Conservation (phyloP, 2,797 vertebrate genomes). For the Dendrocincla fuliginosa region DNA sequence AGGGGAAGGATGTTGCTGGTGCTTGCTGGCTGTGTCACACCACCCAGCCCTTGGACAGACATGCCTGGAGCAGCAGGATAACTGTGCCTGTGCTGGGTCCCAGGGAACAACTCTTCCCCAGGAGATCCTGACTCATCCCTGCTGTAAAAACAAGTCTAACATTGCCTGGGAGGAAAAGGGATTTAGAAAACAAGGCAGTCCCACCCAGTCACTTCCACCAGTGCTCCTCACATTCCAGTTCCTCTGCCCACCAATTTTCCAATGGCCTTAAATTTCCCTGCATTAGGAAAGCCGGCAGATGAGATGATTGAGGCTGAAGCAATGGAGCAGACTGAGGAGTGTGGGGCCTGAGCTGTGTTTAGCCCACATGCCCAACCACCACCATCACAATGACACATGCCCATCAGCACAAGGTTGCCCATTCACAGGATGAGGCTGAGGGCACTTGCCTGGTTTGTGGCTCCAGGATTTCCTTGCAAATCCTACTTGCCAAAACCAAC, state of each 20-base stretch:
- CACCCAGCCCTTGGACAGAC: background rate
- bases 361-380: fast-evolving
- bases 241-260: background rate
- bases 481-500: background rate
- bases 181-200: background rate
- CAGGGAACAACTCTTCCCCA: background rate
- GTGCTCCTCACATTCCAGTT: background rate
- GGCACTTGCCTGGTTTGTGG: fast-evolving
- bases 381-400: fast-evolving
- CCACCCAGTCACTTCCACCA: background rate
- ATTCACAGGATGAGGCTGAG: fast-evolving
- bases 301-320: background rate
- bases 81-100: background rate
- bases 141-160: background rate
- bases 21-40: background rate
- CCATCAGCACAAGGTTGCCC: fast-evolving
- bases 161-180: background rate
- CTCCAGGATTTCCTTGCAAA: background rate
- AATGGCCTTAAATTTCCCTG: fast-evolving
- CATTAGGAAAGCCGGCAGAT: fast-evolving
- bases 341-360: fast-evolving
- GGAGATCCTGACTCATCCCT: background rate
- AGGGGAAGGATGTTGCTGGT: fast-evolving
- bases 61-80: background rate
- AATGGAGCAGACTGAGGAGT: background rate